phyloP scores from a whole-genome alignment of 1,140 invertebrate genomes.

The Orius insidiosus region DNA sequence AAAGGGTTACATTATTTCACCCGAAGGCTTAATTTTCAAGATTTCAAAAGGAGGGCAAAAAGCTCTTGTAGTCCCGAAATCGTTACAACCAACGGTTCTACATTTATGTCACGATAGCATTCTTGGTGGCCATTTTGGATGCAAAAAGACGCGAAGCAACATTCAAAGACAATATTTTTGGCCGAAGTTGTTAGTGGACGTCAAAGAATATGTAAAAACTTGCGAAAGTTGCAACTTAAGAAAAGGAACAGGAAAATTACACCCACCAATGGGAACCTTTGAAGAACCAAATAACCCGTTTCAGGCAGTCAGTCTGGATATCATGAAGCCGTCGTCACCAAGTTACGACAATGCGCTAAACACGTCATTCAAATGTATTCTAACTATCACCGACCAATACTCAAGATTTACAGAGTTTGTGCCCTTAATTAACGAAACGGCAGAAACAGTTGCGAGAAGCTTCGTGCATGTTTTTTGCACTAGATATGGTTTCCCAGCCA shows the following conservation, averaged over 20 bases:
- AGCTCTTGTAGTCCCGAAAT: neutral
- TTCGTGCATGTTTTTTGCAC: constrained; percentile 19
- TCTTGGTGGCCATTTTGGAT: neutral
- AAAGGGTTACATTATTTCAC: no score
- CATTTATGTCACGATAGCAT: neutral
- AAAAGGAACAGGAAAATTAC: neutral
- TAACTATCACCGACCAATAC: constrained; percentile 21
- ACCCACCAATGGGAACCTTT: neutral
- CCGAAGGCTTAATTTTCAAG: no score
- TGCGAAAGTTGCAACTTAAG: neutral
- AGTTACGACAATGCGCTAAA: constrained; percentile 16
- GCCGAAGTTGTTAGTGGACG: neutral
- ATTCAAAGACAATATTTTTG: neutral
- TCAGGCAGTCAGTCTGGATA: neutral
- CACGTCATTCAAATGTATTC: constrained; percentile 15
- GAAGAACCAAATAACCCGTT: neutral
- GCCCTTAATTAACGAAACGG: constrained; percentile 20
- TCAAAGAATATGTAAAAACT: neutral
- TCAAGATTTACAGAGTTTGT: constrained; percentile 21
- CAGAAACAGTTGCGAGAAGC: constrained; percentile 17
- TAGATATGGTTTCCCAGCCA: constrained; percentile 18
- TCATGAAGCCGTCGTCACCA: constrained; percentile 19
- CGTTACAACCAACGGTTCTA: neutral
- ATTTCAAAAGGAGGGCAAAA: no score
- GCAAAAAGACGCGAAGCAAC: neutral